phyloP scores from a whole-genome alignment of 1,140 invertebrate genomes.

The Diploscapter pachys region DNA sequence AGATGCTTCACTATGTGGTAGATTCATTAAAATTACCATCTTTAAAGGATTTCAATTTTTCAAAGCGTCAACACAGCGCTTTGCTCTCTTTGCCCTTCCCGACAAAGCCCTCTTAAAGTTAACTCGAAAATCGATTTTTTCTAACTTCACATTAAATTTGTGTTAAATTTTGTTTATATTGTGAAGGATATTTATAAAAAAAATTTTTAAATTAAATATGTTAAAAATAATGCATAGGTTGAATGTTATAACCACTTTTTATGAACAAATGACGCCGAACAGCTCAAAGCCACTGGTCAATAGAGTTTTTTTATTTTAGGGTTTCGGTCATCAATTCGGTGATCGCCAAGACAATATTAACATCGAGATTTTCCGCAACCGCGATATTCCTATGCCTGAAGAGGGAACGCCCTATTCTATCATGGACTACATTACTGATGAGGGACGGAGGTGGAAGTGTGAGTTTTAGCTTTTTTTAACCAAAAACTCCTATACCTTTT shows the following conservation, averaged over 20 bases:
- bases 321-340: background rate
- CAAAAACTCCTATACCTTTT: background rate
- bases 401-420: background rate
- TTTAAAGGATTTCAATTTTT: conserved; percentile 1
- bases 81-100: background rate
- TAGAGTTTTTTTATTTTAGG: too few relatives aligned
- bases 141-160: too few relatives aligned
- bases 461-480: background rate
- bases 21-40: background rate
- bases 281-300: too few relatives aligned
- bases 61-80: background rate
- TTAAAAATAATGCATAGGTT: too few relatives aligned
- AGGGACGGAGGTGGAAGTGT: background rate
- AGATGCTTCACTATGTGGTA: background rate
- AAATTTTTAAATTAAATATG: too few relatives aligned
- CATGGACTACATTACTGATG: background rate
- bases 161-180: too few relatives aligned
- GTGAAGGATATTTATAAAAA: too few relatives aligned
- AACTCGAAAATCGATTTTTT: too few relatives aligned
- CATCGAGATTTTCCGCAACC: conserved; percentile 1
- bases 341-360: background rate
- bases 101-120: too few relatives aligned
- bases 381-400: background rate
- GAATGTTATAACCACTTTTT: too few relatives aligned
- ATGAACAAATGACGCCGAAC: too few relatives aligned